phyloP scores from a whole-genome alignment of 2,797 vertebrate species.

The Macropodus opercularis region DNA sequence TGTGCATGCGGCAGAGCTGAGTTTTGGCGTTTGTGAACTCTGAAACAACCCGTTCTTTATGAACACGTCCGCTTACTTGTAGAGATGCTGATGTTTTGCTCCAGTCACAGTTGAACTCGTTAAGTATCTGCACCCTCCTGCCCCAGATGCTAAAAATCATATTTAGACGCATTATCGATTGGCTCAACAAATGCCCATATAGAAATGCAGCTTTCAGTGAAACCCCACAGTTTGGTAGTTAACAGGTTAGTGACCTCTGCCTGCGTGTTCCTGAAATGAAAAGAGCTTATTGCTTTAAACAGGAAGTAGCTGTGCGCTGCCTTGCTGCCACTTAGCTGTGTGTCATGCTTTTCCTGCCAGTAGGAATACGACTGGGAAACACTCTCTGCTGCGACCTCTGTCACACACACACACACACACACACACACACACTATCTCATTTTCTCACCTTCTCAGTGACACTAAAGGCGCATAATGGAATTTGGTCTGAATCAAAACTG shows the following conservation, averaged over 20 bases:
- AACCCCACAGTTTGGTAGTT: not conserved
- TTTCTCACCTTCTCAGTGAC: too few species aligned
- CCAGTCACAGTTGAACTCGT: constrained; percentile 12
- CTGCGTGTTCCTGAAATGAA: not conserved
- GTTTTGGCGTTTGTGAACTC: constrained; percentile 12
- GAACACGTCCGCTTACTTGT: not conserved
- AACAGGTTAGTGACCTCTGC: not conserved
- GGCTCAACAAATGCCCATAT: not conserved
- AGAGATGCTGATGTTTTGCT: not conserved
- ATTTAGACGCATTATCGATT: not conserved
- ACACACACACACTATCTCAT: not conserved
- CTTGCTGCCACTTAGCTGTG: constrained; percentile 8
- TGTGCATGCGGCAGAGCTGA: constrained; percentile 24
- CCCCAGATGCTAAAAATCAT: not conserved
- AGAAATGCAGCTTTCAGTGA: not conserved
- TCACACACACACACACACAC: not conserved
- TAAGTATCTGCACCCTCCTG: not conserved
- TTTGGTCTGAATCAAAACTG: too few species aligned
- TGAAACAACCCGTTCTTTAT: constrained; percentile 1
- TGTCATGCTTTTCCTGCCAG: constrained; percentile 14
- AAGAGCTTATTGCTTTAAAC: constrained; percentile 3
- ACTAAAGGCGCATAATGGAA: too few species aligned
- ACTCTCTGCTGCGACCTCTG: too few species aligned
- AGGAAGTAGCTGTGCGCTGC: not conserved
- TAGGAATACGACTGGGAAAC: constrained; percentile 28